phyloP scores from a whole-genome alignment of 2,113 vertebrate species.

The Scophthalmus maximus region DNA sequence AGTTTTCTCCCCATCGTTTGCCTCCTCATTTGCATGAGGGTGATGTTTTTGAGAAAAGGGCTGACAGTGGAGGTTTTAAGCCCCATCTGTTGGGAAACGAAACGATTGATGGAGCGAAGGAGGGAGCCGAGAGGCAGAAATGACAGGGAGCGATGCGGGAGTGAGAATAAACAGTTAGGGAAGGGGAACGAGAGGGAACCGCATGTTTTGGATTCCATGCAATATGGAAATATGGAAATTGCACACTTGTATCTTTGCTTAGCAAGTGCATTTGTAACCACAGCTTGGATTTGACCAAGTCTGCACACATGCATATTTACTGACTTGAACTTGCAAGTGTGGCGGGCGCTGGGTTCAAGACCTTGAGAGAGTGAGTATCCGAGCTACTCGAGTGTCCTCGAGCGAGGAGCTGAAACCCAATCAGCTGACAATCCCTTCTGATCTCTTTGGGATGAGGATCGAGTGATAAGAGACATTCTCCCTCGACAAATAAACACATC shows the following conservation, averaged over 20 bases:
- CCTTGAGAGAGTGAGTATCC: neutral
- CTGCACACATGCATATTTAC: constrained; percentile 23
- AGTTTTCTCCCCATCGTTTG: constrained; percentile 45
- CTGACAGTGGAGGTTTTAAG: constrained; percentile 76
- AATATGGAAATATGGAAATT: constrained; percentile 65
- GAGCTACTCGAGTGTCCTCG: constrained; percentile 36
- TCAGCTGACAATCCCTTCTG: constrained; percentile 47
- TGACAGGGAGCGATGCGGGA: constrained; percentile 41
- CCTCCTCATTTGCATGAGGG: constrained; percentile 72
- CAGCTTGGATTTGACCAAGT: constrained; percentile 45
- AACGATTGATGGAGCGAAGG: constrained; percentile 68
- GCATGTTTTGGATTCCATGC: constrained; percentile 51
- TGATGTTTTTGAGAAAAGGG: constrained; percentile 65
- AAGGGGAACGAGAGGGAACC: constrained; percentile 41
- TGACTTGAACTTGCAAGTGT: constrained; percentile 44
- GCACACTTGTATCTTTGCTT: constrained; percentile 50
- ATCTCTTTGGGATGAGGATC: constrained; percentile 32
- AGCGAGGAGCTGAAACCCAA: constrained; percentile 50
- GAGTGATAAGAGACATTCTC: constrained; percentile 14
- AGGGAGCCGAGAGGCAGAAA: constrained; percentile 57
- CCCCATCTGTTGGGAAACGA: constrained; percentile 72
- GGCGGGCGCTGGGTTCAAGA: constrained; percentile 24
- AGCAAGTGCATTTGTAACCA: constrained; percentile 55
- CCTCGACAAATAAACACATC: constrained; percentile 48
- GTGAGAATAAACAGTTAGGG: constrained; percentile 54